These are phyloP conservation scores for Sternotherus odoratus DNA, from an alignment of 2,797 vertebrate species.

Conservation along the genomic window DNA sequence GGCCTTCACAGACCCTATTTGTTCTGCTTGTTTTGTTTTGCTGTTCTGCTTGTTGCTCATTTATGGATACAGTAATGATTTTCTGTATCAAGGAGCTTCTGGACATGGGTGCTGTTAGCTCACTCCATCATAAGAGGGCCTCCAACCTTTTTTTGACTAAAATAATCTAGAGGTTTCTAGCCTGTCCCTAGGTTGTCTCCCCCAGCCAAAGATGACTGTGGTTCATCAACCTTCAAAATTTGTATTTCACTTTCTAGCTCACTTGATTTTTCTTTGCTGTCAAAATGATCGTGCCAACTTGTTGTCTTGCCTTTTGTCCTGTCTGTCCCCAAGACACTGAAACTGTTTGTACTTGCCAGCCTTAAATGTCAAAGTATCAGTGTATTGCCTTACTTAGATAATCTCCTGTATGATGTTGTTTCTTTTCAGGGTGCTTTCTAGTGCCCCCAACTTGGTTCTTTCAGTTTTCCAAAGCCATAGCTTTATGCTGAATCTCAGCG, in stretches of 20 bases:
- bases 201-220: neutral
- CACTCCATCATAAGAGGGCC: neutral
- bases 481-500: neutral
- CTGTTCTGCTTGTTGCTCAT: neutral
- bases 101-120: accelerated
- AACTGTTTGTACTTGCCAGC: neutral
- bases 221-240: neutral
- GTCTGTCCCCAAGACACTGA: neutral
- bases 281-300: neutral
- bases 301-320: neutral
- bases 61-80: neutral
- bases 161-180: neutral
- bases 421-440: accelerated
- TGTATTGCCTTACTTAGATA: neutral
- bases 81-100: neutral
- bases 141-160: neutral
- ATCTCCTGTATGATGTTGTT: neutral
- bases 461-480: neutral
- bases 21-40: neutral
- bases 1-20: neutral
- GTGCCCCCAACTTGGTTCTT: neutral
- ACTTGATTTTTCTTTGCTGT: neutral
- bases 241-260: neutral
- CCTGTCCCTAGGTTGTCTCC: neutral
- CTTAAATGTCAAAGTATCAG: neutral